These are phyloP conservation scores for Spermophilus dauricus DNA, from an alignment of 2,113 vertebrate genomes.

Conservation along the genomic window DNA sequence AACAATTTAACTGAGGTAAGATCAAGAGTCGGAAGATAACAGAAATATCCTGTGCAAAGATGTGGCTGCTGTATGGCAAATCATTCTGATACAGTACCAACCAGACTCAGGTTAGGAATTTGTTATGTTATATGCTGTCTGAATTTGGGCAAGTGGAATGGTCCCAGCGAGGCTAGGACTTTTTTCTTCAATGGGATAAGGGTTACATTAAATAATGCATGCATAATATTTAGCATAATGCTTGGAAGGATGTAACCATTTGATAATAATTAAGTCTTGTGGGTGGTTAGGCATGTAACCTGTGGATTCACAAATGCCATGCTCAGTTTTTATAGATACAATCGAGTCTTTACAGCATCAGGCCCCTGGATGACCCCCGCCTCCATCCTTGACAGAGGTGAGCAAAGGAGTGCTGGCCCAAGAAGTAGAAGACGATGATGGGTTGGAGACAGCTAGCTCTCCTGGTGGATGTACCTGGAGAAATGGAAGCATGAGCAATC, in stretches of 20 bases:
- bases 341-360: background rate
- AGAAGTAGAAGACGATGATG: background rate
- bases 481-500: background rate
- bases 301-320: background rate
- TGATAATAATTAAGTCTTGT: background rate
- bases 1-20: background rate
- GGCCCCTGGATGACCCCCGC: background rate
- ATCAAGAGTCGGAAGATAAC: background rate
- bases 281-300: background rate
- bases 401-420: background rate
- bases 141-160: background rate
- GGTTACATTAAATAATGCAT: background rate
- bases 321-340: background rate
- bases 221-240: background rate
- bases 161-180: background rate
- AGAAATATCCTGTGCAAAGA: background rate
- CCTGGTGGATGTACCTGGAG: background rate
- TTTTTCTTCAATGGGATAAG: background rate
- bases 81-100: background rate
- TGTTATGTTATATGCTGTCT: background rate
- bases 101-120: background rate
- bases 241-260: background rate
- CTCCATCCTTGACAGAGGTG: background rate
- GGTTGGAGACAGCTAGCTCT: background rate
- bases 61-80: background rate